phyloP scores from a whole-genome alignment of 2,797 vertebrate species.

The Aselliscus stoliczkanus region DNA sequence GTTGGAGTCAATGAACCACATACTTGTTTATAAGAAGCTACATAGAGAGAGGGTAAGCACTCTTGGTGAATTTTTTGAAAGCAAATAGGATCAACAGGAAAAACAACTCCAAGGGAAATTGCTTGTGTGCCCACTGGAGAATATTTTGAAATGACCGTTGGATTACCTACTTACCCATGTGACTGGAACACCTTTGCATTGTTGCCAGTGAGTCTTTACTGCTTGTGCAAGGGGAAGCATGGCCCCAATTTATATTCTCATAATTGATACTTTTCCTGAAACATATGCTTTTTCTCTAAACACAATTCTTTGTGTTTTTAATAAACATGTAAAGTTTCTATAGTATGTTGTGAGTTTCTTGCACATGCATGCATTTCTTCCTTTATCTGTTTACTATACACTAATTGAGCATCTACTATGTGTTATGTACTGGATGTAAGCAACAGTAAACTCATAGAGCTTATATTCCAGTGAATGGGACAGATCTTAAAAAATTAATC shows the following conservation, averaged over 20 bases:
- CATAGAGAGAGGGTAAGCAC: constrained; percentile 1
- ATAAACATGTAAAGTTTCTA: neutral
- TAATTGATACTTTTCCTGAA: neutral
- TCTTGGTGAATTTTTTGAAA: constrained; percentile 42
- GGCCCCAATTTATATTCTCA: neutral
- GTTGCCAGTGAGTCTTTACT: neutral
- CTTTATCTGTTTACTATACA: constrained; percentile 22
- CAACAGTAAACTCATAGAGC: constrained; percentile 11
- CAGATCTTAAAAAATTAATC: constrained; percentile 39
- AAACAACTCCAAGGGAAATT: constrained; percentile 48
- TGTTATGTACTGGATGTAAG: constrained; percentile 7
- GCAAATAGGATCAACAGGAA: constrained; percentile 26
- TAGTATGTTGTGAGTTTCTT: neutral
- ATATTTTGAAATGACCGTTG: constrained; percentile 35
- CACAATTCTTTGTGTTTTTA: neutral
- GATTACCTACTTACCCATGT: neutral
- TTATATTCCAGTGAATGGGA: neutral
- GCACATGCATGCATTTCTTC: neutral
- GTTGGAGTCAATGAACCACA: constrained; percentile 46
- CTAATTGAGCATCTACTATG: neutral
- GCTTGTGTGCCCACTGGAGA: constrained; percentile 15
- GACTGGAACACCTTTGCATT: neutral
- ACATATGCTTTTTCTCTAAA: neutral
- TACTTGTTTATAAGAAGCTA: constrained; percentile 51
- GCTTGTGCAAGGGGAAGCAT: neutral